phyloP scores from a whole-genome alignment of 2,888 invertebrate species.

The Apamea sordens region DNA sequence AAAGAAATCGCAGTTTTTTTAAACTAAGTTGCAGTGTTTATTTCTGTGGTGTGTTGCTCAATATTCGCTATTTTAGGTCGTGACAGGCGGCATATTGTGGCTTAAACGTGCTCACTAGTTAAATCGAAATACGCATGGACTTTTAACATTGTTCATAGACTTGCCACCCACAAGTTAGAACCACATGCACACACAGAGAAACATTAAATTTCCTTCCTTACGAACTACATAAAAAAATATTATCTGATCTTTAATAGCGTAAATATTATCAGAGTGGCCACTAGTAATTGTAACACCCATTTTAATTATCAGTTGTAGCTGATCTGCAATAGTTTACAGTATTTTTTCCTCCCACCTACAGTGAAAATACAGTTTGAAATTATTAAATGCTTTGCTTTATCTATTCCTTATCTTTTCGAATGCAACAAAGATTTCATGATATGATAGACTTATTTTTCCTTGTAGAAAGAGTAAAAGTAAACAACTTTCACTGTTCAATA shows the following conservation, averaged over 20 bases:
- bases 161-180: conserved; percentile 8
- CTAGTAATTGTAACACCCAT: conserved; percentile 9
- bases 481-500: conserved; percentile 48
- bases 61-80: conserved; percentile 85
- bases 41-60: conserved; percentile 70
- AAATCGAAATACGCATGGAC: background rate
- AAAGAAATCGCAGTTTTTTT: conserved; percentile 28
- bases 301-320: background rate
- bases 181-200: background rate
- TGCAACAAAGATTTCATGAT: background rate
- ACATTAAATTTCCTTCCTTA: background rate
- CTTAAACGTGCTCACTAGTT: conserved; percentile 48
- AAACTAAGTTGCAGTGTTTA: conserved; percentile 52
- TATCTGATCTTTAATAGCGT: no score
- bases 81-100: conserved; percentile 73
- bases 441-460: background rate
- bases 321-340: background rate
- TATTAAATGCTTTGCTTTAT: background rate
- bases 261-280: background rate
- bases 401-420: conserved; percentile 1
- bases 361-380: no score
- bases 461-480: conserved; percentile 10
- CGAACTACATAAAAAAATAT: background rate
- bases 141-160: background rate
- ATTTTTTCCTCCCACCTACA: conserved; percentile 18